Percentiles rank a stretch among this genome's conserved stretches.
phyloP scores from a whole-genome alignment of 1,140 invertebrate species.

The Caerostris darwini region DNA sequence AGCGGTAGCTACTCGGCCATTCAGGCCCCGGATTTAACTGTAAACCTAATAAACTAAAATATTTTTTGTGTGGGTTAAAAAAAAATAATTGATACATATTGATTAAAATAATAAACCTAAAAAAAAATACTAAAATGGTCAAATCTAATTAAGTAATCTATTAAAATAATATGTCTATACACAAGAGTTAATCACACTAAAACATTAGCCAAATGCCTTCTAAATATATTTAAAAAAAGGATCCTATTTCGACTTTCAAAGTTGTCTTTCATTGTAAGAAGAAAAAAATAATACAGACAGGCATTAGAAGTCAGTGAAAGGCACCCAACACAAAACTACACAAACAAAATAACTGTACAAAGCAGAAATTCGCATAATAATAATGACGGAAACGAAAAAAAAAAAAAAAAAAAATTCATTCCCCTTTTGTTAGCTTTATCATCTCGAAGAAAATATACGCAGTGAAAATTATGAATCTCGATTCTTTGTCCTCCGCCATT shows the following conservation, averaged over 20 bases:
- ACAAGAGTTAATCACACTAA: background rate
- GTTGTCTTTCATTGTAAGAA: background rate
- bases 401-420: background rate
- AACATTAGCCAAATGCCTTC: background rate
- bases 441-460: background rate
- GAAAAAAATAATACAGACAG: background rate
- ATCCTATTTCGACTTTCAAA: background rate
- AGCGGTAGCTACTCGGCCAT: too few species aligned
- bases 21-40: too few species aligned
- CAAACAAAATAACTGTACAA: background rate
- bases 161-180: background rate
- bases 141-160: too few species aligned
- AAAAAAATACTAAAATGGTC: too few species aligned
- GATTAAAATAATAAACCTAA: too few species aligned
- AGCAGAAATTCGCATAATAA: background rate
- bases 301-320: background rate
- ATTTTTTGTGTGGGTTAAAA: too few species aligned
- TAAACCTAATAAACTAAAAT: too few species aligned
- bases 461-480: constrained; percentile 19
- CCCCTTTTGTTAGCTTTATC: constrained; percentile 23
- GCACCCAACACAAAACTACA: background rate
- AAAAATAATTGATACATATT: too few species aligned
- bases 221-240: background rate
- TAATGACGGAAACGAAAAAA: background rate
- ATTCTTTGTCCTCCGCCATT: background rate